phyloP scores from a whole-genome alignment of 2,888 invertebrate species.

The Beris chalybata region DNA sequence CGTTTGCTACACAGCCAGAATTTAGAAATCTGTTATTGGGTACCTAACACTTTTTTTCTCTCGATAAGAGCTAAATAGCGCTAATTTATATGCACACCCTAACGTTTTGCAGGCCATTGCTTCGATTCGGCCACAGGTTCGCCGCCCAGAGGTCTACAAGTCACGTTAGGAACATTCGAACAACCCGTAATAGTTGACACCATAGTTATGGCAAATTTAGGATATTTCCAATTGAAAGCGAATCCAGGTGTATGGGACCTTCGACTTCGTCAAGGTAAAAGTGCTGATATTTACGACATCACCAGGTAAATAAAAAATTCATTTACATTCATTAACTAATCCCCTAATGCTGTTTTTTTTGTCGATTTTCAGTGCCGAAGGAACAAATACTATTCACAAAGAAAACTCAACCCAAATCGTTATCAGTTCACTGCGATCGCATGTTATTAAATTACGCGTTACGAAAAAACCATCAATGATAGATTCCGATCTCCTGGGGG shows the following conservation, averaged over 20 bases:
- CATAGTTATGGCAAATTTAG: conserved; percentile 99
- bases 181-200: conserved; percentile 85
- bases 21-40: too few relatives aligned
- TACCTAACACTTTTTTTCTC: too few relatives aligned
- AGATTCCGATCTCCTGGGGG: conserved; percentile 81
- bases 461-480: conserved; percentile 88
- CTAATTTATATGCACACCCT: too few relatives aligned
- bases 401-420: conserved; percentile 51
- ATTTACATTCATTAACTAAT: background rate
- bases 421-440: conserved; percentile 65
- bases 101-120: conserved; percentile 69
- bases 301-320: conserved; percentile 60
- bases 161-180: conserved; percentile 84
- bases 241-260: conserved; percentile 96
- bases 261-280: conserved; percentile 86
- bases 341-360: background rate
- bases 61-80: too few relatives aligned
- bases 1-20: too few relatives aligned
- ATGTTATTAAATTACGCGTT: conserved; percentile 89
- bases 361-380: conserved; percentile 54
- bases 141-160: conserved; percentile 96
- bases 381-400: conserved; percentile 58
- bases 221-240: conserved; percentile 97
- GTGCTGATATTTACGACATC: conserved; percentile 93
- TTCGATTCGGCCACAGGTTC: conserved; percentile 89